Evolutionary conservation across 2,113 vertebrate genomes (phyloP).

Genomic region (Aythya baeri): DNA sequence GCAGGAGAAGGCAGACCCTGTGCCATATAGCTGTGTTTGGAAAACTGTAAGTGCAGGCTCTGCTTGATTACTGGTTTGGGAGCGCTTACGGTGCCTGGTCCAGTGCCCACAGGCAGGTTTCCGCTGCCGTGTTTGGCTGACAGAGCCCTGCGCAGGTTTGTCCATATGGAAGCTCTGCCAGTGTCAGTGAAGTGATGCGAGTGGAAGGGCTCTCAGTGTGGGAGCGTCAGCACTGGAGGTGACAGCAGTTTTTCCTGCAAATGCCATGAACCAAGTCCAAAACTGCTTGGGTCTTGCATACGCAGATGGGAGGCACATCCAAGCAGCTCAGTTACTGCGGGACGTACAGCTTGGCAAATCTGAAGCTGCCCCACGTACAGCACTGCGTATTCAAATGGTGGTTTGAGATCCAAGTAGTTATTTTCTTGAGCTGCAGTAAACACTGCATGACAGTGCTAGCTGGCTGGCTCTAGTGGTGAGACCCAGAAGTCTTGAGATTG

Average conservation of each 20-base stretch:
- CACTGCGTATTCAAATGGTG: not conserved
- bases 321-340: not conserved
- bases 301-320: not conserved
- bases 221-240: not conserved
- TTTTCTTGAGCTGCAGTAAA: not conserved
- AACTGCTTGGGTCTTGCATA: accelerated
- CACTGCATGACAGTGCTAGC: not conserved
- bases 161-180: not conserved
- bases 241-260: not conserved
- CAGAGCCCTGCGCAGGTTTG: not conserved
- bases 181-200: not conserved
- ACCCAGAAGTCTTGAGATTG: not conserved
- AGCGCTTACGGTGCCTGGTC: accelerated
- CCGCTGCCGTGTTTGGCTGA: not conserved
- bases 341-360: not conserved
- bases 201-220: not conserved
- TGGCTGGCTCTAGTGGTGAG: not conserved
- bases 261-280: not conserved
- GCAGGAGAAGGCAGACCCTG: accelerated
- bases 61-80: not conserved
- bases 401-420: not conserved
- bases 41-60: accelerated
- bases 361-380: not conserved
- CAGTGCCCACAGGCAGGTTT: not conserved
- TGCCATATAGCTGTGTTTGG: not conserved